phyloP scores from a whole-genome alignment of 2,797 vertebrate species.

The Thripadectes ignobilis region DNA sequence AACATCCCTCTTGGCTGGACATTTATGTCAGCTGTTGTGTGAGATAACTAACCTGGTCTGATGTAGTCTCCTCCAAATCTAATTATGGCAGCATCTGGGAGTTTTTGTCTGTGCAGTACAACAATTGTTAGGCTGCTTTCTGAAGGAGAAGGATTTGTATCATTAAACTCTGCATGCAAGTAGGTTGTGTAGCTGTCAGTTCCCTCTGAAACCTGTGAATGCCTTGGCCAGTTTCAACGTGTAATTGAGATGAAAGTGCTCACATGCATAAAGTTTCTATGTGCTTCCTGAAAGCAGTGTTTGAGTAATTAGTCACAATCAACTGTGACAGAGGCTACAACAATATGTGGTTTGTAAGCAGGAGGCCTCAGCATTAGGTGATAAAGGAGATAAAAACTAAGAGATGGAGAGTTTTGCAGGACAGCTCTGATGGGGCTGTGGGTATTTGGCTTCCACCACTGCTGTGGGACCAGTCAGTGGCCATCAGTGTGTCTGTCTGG shows the following conservation, averaged over 20 bases:
- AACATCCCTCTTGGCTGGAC: background rate
- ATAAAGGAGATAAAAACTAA: background rate
- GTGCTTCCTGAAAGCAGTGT: background rate
- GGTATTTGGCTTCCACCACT: background rate
- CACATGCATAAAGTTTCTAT: background rate
- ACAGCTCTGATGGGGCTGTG: background rate
- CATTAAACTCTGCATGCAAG: background rate
- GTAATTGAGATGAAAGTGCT: background rate
- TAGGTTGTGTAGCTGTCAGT: background rate
- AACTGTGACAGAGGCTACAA: background rate
- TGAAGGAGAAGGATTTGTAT: background rate
- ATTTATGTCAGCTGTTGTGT: background rate
- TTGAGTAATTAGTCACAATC: background rate
- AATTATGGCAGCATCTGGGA: background rate
- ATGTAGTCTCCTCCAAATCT: background rate
- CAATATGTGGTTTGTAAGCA: background rate
- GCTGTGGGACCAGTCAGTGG: background rate
- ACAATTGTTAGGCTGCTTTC: background rate
- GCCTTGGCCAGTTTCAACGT: background rate
- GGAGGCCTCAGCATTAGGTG: background rate
- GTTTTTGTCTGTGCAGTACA: background rate
- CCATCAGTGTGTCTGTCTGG: background rate
- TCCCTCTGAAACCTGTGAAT: background rate
- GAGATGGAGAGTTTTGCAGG: background rate
- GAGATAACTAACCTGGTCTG: background rate